These are phyloP conservation scores for Antheraea pernyi DNA, from an alignment of 1,140 invertebrate species.

Conservation along the genomic window DNA sequence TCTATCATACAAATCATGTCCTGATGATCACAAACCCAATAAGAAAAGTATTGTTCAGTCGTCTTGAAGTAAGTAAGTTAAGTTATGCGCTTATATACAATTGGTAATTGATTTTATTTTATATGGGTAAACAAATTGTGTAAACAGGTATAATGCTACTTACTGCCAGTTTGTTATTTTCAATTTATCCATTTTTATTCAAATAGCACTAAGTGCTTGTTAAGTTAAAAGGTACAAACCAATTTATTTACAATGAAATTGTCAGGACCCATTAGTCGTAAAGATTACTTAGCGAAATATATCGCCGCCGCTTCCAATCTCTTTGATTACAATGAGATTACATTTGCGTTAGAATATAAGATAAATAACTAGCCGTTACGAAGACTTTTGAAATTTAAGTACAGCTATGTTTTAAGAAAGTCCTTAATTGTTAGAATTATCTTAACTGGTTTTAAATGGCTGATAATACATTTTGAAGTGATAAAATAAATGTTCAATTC, in stretches of 20 bases:
- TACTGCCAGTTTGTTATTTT: not conserved
- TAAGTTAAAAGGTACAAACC: not conserved
- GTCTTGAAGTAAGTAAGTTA: too few species aligned
- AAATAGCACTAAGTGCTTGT: constrained; percentile 2
- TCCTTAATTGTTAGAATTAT: not conserved
- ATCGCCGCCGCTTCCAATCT: constrained; percentile 10
- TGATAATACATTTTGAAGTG: not conserved
- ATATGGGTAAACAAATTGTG: too few species aligned
- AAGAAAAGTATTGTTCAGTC: too few species aligned
- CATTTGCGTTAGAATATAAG: constrained; percentile 9
- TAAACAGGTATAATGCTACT: too few species aligned
- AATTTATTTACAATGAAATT: constrained; percentile 13
- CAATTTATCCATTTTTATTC: not conserved
- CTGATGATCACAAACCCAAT: too few species aligned
- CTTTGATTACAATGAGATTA: constrained; percentile 15
- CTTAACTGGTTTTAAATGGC: not conserved
- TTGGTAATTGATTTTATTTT: too few species aligned
- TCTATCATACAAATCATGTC: too few species aligned
- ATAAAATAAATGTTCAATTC: not conserved
- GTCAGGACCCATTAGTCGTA: constrained; percentile 8
- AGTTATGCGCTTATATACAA: too few species aligned
- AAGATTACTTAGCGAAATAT: constrained; percentile 10
- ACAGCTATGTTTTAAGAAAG: not conserved
- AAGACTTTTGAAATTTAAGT: not conserved
- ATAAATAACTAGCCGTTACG: constrained; percentile 6